These are phyloP conservation scores for Sylvilagus floridanus DNA, from an alignment of 2,797 vertebrate species.

Conservation along the genomic window DNA sequence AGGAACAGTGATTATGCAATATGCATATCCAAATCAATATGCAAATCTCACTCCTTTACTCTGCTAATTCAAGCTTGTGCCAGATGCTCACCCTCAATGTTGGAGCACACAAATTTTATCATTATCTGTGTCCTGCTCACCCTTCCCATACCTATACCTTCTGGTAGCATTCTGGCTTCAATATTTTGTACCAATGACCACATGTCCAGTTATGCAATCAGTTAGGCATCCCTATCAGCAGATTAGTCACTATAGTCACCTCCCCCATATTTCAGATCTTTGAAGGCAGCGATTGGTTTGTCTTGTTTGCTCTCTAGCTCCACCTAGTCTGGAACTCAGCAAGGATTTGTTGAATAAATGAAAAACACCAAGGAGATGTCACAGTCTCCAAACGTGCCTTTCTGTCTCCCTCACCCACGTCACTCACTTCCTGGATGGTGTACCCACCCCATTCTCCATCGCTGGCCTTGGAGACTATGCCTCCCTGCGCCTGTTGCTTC, in stretches of 20 bases:
- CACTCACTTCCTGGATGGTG: not conserved
- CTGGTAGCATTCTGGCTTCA: not conserved
- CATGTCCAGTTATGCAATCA: not conserved
- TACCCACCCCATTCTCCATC: not conserved
- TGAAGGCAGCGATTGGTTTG: not conserved
- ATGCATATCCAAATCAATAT: not conserved
- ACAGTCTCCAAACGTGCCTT: not conserved
- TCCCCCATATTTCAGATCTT: not conserved
- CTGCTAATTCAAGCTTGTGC: not conserved
- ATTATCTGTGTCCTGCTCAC: not conserved
- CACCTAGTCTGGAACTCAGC: not conserved
- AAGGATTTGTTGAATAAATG: slow-evolving; percentile 8
- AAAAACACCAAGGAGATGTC: not conserved
- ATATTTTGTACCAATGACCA: not conserved
- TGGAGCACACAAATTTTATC: not conserved
- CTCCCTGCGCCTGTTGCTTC: slow-evolving; percentile 1
- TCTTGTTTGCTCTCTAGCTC: not conserved
- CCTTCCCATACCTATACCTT: not conserved
- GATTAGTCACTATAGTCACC: not conserved
- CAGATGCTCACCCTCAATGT: not conserved
- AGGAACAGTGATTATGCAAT: not conserved
- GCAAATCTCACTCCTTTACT: not conserved
- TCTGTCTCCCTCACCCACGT: not conserved
- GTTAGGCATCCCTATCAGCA: not conserved
- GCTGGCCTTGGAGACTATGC: not conserved